phyloP scores from a whole-genome alignment of 2,797 vertebrate species.

The Avahi laniger region DNA sequence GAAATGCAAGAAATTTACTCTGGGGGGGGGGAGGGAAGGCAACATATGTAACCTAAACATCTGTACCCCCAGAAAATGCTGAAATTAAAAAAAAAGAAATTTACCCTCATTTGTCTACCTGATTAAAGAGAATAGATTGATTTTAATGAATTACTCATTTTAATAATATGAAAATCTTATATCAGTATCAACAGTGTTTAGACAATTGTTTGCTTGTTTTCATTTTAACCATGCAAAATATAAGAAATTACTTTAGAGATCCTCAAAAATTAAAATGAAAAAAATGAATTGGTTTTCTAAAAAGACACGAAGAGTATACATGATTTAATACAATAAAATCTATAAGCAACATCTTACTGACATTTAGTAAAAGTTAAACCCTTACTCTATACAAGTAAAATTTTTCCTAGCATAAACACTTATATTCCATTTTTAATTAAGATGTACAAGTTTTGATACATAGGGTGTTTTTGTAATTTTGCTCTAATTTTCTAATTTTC shows the following conservation, averaged over 20 bases:
- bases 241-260: background rate
- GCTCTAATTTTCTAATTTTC: conserved; percentile 26
- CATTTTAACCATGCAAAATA: background rate
- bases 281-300: background rate
- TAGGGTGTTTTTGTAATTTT: background rate
- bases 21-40: background rate
- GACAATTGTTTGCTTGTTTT: background rate
- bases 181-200: background rate
- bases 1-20: background rate
- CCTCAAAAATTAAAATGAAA: background rate
- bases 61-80: no score
- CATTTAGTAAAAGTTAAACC: conserved; percentile 28
- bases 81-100: background rate
- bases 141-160: background rate
- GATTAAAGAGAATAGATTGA: background rate
- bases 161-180: background rate
- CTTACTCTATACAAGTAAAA: background rate
- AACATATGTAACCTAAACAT: no score
- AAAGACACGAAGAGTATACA: background rate
- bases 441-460: background rate
- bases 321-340: background rate
- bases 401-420: background rate
- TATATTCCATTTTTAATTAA: conserved; percentile 12
- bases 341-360: background rate
- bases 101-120: background rate